Evolutionary conservation across 2,113 vertebrate genomes (phyloP).

Genomic region (Ifrita kowaldi): DNA sequence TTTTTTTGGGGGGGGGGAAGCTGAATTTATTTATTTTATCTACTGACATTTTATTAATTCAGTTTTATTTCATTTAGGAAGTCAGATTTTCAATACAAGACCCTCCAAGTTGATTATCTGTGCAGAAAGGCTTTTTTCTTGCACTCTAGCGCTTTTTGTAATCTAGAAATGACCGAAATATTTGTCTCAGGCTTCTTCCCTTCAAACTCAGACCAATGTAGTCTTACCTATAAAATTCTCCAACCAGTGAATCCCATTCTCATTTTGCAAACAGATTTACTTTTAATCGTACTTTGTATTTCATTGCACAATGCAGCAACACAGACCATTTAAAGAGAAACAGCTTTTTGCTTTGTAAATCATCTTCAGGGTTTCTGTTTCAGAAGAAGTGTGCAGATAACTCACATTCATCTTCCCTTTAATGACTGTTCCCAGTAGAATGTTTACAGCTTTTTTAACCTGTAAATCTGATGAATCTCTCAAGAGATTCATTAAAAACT

Average conservation of each 20-base stretch:
- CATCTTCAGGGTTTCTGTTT: slow-evolving; percentile 3
- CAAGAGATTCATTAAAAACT: slow-evolving; percentile 75
- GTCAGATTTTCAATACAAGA: background rate
- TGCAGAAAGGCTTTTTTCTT: background rate
- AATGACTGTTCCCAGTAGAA: slow-evolving; percentile 39
- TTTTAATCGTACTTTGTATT: background rate
- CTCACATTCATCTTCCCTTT: slow-evolving; percentile 38
- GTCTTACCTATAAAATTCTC: background rate
- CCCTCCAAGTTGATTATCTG: background rate
- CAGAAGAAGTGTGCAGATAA: background rate
- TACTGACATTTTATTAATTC: background rate
- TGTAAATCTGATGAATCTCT: slow-evolving; percentile 64
- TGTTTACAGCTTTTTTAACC: slow-evolving; percentile 64
- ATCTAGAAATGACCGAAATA: background rate
- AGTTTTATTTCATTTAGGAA: background rate
- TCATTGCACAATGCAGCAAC: background rate
- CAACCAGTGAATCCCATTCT: background rate
- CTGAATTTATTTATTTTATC: background rate
- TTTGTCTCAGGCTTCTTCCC: background rate
- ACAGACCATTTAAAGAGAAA: background rate
- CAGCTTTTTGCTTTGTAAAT: background rate
- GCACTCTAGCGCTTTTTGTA: background rate
- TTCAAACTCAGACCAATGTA: background rate
- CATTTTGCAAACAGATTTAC: background rate
- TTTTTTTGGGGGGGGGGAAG: background rate